These are phyloP conservation scores for Melanaphis sacchari DNA, from an alignment of 1,140 invertebrate species.

Conservation along the genomic window DNA sequence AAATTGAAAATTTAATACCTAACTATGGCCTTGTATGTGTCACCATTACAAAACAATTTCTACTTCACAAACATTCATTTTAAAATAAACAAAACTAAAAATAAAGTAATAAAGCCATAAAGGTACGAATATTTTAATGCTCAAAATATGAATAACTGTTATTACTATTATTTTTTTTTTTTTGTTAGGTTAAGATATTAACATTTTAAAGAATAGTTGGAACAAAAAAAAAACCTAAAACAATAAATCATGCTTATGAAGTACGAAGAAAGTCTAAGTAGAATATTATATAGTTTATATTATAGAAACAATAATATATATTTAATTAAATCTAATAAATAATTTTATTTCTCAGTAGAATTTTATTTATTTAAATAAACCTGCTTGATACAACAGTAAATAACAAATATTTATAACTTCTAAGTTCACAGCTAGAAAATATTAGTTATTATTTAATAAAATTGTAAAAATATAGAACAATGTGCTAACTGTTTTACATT, in stretches of 20 bases:
- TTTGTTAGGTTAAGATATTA: background rate
- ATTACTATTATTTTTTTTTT: background rate
- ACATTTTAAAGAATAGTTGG: background rate
- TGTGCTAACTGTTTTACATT: background rate
- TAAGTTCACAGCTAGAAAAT: background rate
- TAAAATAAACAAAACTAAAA: background rate
- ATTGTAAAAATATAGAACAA: background rate
- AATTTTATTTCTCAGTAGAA: background rate
- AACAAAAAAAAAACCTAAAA: background rate
- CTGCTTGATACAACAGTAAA: background rate
- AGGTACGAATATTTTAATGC: background rate
- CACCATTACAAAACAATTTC: background rate
- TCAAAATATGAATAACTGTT: background rate
- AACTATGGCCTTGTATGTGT: background rate
- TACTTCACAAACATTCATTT: background rate
- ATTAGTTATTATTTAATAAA: background rate
- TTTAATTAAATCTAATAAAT: conserved; percentile 1
- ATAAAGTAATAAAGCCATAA: background rate
- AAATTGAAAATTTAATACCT: background rate
- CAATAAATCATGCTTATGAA: background rate
- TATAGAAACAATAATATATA: background rate
- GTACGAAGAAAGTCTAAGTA: no score
- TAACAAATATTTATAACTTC: no score
- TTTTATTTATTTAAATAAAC: background rate
- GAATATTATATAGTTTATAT: background rate